phyloP scores from a whole-genome alignment of 2,888 invertebrate species.

The Baronia brevicornis region DNA sequence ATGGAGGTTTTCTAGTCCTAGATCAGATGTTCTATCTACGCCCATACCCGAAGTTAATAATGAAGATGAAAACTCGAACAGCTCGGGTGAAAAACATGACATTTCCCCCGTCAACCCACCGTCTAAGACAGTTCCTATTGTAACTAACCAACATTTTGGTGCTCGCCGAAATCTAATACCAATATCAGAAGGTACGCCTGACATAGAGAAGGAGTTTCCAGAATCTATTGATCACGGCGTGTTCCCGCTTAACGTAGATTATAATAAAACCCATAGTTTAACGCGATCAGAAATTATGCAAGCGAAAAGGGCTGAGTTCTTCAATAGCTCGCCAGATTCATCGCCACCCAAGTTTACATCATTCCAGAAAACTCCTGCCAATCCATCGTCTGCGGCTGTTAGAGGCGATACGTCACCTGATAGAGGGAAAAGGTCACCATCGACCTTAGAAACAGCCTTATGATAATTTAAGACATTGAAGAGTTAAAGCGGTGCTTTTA shows the following conservation, averaged over 20 bases:
- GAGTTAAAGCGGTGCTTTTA: constrained; percentile 48
- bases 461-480: constrained; percentile 42
- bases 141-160: constrained; percentile 66
- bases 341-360: constrained; percentile 58
- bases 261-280: constrained; percentile 37
- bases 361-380: constrained; percentile 46
- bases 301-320: constrained; percentile 78
- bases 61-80: constrained; percentile 83
- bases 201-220: constrained; percentile 41
- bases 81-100: constrained; percentile 74
- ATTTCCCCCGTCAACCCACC: constrained; percentile 43
- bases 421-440: constrained; percentile 58
- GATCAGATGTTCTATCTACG: constrained; percentile 89
- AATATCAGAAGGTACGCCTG: constrained; percentile 46
- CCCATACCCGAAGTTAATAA: constrained; percentile 89
- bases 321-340: constrained; percentile 52
- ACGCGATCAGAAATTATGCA: constrained; percentile 73
- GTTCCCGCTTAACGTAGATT: constrained; percentile 62
- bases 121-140: constrained; percentile 63
- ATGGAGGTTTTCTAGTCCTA: constrained; percentile 83
- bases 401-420: constrained; percentile 53
- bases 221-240: constrained; percentile 55
- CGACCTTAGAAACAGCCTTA: constrained; percentile 79
- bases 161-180: constrained; percentile 65
- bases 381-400: constrained; percentile 26